phyloP scores from a whole-genome alignment of 1,140 invertebrate species.

The Scylla paramamosain region DNA sequence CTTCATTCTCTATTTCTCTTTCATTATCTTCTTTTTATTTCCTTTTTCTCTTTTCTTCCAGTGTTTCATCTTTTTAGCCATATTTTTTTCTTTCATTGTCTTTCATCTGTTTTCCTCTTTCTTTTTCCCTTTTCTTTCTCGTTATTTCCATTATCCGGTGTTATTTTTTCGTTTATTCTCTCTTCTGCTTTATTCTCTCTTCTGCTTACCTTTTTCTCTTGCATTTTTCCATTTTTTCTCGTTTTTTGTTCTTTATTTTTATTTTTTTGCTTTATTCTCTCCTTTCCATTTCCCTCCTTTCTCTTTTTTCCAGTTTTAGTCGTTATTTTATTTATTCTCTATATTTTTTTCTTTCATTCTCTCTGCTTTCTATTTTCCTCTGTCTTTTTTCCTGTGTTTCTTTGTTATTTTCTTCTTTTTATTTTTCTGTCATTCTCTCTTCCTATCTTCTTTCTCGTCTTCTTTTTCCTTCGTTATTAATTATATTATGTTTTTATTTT shows the following conservation, averaged over 20 bases:
- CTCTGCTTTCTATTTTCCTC: no score
- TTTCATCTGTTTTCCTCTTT: background rate
- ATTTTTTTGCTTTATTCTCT: background rate
- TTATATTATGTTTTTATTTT: no score
- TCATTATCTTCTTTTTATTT: background rate
- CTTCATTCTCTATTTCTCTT: background rate
- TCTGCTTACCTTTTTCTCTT: background rate
- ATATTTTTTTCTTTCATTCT: no score
- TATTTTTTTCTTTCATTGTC: background rate
- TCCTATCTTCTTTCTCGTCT: no score
- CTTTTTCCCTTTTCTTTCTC: background rate
- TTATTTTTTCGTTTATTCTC: background rate
- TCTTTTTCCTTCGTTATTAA: no score
- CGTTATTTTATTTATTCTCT: no score
- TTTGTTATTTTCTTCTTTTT: no score
- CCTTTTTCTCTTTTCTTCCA: background rate
- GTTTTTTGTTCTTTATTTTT: background rate
- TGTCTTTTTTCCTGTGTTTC: no score
- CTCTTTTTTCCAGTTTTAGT: background rate
- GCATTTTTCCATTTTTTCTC: background rate
- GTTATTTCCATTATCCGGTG: background rate
- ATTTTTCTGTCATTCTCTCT: no score
- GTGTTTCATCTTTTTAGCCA: background rate
- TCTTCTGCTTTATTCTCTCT: background rate
- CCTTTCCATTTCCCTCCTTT: background rate